Evolutionary conservation across 2,113 vertebrate genomes (phyloP).

Genomic region (Dolichallabes microphthalmus): DNA sequence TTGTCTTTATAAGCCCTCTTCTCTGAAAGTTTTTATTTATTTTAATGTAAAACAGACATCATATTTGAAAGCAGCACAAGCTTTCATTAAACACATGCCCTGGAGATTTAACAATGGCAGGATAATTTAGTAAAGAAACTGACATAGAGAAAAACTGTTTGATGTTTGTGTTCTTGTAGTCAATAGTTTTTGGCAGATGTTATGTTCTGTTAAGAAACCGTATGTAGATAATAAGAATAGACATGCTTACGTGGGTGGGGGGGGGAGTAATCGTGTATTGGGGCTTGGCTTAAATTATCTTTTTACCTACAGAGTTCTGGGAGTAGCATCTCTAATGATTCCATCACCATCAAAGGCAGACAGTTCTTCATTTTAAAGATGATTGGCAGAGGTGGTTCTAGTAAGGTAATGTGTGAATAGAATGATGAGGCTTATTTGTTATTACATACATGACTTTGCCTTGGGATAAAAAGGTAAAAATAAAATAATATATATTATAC

Average conservation of each 20-base stretch:
- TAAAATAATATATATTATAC: neutral
- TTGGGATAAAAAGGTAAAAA: neutral
- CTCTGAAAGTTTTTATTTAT: neutral
- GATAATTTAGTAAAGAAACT: neutral
- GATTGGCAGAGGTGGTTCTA: slow-evolving; percentile 94
- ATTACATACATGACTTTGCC: neutral
- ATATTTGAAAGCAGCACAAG: neutral
- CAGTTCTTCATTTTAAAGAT: slow-evolving; percentile 90
- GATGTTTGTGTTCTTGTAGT: neutral
- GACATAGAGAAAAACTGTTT: neutral
- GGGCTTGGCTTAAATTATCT: neutral
- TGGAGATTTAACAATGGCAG: neutral
- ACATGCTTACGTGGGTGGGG: neutral
- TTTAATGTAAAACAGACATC: neutral
- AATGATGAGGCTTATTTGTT: neutral
- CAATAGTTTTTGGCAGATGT: neutral
- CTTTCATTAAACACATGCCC: neutral
- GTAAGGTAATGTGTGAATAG: slow-evolving; percentile 77
- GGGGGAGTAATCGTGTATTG: neutral
- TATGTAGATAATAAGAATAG: neutral
- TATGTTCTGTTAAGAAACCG: neutral
- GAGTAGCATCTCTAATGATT: slow-evolving; percentile 76
- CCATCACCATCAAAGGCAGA: slow-evolving; percentile 84
- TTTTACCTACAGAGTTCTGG: slow-evolving; percentile 70
- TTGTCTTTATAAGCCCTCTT: neutral